Evolutionary conservation across 1,140 invertebrate species (phyloP), one percentile per base, ranked within the genome.

Genomic region (Neotoxoptera formosana): DNA sequence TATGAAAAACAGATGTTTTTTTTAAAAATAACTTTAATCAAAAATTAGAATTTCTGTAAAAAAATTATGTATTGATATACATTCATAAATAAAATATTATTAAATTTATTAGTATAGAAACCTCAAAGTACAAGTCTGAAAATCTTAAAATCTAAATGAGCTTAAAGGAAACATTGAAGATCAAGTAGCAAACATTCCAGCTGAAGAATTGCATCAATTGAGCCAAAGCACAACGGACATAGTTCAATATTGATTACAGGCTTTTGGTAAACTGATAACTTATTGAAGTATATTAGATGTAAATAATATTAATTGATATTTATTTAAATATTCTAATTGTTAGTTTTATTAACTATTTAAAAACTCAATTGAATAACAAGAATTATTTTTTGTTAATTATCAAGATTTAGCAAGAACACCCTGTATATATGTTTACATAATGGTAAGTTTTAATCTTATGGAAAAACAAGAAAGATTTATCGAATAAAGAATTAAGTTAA

Each of bases 271-370:
- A 76, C 60, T n/a, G 23, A 76, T 34, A n/a, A 67, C 4, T n/a
- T 17, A 47, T 48, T 11, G 6, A 17, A 86, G 30, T 86, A 30
- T 47, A 86, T 86, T 67, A n/a, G 14, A n/a, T 30, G 45, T 86
- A 48, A 86, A 86, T 86, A 30, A 86, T 48, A 86, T 14, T n/a
- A 9, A 87, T n/a, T 45, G 14, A 30, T 48, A 87, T 45, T 87
- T 48, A 87, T 30, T 87, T 87, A 87, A 87, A 87, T 86, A 86
- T 86, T 86, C 14, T 86, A n/a, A 30, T 48, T 86, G 45, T n/a
- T 67, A 30, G 25, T 87, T 84, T 9, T 41, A 41, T 45, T 41
- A 45, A 45, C 11, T 45, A 45, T 84, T 36, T 84, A 25, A 25
- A 84, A 45, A 84, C 17, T 45, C 30, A 84, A 84, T 84, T 23